Conservation (phyloP, 2,113 vertebrate species). For the Dicaeum eximium region DNA sequence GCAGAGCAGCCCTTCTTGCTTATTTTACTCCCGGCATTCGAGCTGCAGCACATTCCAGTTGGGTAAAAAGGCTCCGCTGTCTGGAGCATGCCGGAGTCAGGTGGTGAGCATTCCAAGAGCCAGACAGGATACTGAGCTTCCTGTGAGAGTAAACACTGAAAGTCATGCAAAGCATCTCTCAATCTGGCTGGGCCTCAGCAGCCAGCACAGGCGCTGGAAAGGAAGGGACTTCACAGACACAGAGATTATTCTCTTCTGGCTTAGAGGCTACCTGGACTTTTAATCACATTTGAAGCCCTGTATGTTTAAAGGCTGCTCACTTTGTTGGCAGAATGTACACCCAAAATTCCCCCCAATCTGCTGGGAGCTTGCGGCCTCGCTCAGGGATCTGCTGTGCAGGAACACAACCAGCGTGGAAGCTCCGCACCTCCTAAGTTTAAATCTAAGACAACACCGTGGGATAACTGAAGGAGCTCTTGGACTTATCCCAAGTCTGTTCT, state of each 20-base stretch:
- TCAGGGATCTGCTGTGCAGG: neutral
- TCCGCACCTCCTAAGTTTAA: neutral
- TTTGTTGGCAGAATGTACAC: neutral
- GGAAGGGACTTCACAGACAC: conserved; percentile 13
- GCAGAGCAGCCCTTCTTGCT: conserved; percentile 24
- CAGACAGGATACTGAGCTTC: conserved; percentile 84
- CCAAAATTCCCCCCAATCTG: neutral
- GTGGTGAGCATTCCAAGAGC: conserved; percentile 66
- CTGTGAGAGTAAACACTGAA: conserved; percentile 71
- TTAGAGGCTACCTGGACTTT: conserved; percentile 13
- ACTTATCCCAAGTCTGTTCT: neutral
- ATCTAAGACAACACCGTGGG: neutral
- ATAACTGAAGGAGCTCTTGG: neutral
- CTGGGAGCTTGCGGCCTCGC: neutral
- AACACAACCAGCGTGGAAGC: neutral
- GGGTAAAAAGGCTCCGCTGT: conserved; percentile 69
- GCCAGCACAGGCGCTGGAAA: neutral
- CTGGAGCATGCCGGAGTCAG: conserved; percentile 70
- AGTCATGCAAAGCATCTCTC: conserved; percentile 54
- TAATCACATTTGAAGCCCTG: neutral
- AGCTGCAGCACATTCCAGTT: conserved; percentile 43
- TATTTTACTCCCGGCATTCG: conserved; percentile 30
- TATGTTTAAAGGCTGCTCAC: neutral
- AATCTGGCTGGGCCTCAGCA: conserved; percentile 4
- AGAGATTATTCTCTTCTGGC: conserved; percentile 16